Base-by-base conservation (phyloP, 1,140 invertebrate species). In the Diploscapter pachys region DNA sequence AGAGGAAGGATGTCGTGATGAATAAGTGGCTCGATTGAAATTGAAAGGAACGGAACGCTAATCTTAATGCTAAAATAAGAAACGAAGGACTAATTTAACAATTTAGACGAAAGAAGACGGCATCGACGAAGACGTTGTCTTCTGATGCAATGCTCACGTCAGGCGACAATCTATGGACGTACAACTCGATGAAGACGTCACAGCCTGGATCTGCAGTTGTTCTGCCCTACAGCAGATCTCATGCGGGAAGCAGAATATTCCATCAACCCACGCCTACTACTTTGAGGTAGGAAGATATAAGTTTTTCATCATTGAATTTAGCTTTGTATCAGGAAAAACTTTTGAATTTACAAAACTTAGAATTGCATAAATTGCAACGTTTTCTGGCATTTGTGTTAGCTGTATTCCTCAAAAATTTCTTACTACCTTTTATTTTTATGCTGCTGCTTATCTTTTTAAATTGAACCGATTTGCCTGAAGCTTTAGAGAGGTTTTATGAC, bases 121-220 rank as follows among this genome's bases (percentile, higher is more conserved):
- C 13, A 50, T 55, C 53, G 52, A 68, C 64, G 8, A 74, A 74
- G 66, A 74, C 64, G 4, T 63, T 64, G 54, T 74, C 73, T 4
- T 66, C 63, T 55, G 73, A 74, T 64, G 64, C 73, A 8, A 74
- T 74, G 63, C 51, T 74, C 50, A 56, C 73, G 4, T 65, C 63
- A 51, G 73, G 73, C 59, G 73, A 74, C n/a, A 65, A 74, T 69
- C 59, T 74, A 4, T 74, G 73, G 73, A 69, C 73, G 4, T 74
- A 74, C n/a, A 74, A 74, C 50, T 74, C 73, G 2, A 74, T 74
- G 73, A 74, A 74, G 50, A 68, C 66, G 51, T 55, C 66, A 5
- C 63, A 74, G 49, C 64, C 73, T 3, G 50, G 51, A 64, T 64
- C 8, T 31, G 8, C 63, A 64, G 13, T 55, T 68, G n/a, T 68